Evolutionary conservation across 2,888 invertebrate genomes (phyloP), one percentile per base, ranked within the genome.

Genomic region (Agrilus cyanescens): DNA sequence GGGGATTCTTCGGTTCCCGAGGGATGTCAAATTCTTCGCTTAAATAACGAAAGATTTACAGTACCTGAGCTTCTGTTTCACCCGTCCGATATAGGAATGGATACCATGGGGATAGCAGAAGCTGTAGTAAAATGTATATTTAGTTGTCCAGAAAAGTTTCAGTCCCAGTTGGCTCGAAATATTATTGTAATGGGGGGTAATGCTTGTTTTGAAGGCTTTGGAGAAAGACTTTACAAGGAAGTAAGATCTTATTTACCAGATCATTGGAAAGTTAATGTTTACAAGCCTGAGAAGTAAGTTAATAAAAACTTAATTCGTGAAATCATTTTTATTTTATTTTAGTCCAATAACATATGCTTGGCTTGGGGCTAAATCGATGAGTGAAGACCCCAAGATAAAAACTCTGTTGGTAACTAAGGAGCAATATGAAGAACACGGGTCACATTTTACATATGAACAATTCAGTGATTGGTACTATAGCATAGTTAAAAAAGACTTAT

Each of bases 11-110:
- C 50, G 7, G 51, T 56, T 12, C 59, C 60, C 16, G 66, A 66
- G 45, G 61, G 57, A 41, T 67, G 61, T 53, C 87, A 95, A 73
- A 80, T 85, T 13, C 72, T 98, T 32, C 69, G 85, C 32, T 69
- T 98, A 55, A 91, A 87, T 65, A 95, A 93, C 58, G 98, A 98
- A 67, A 69, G 97, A 37, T 96, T 98, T 63, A 76, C 87, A 0
- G 85, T 97, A 37, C 97, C 98, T 0, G 98, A 98, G 68, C 70
- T 97, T 2, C 67, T 98, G 3, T 96, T 99, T 61, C 79, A 85
- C 59, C 98, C 98, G 0, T 87, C 89, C 2, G 95, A 97, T 62
- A 84, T 97, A 31, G 95, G 93, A 1, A 85, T 98, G 47, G 78
- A 80, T 41, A 81, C 73, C 66, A 90, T 93, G 80, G 98, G 98